A percentile compares a stretch with the other conserved stretches of the same genome.
These are phyloP conservation scores for Neodon shergylaensis DNA, from an alignment of 2,113 vertebrate species.

Conservation along the genomic window DNA sequence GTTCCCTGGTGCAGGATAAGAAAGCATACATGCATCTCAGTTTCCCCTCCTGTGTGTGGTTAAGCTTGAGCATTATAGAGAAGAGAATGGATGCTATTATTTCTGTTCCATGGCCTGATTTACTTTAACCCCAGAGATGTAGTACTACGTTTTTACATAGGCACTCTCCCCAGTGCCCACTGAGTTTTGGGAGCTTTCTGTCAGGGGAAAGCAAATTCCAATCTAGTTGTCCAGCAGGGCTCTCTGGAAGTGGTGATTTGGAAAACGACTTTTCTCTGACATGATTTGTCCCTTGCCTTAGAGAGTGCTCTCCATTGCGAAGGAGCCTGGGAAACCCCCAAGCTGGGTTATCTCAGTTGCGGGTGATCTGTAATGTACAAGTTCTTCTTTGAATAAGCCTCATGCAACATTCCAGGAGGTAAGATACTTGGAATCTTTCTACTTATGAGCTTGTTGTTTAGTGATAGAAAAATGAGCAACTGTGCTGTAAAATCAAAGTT, in stretches of 20 bases:
- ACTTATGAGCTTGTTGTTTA: neutral
- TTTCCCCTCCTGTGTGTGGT: neutral
- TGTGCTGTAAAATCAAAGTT: neutral
- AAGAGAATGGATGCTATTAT: neutral
- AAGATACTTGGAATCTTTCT: neutral
- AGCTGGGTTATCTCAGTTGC: no score
- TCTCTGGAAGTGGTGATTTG: neutral
- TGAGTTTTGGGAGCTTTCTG: neutral
- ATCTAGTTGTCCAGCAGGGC: neutral
- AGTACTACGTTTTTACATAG: rapidly evolving
- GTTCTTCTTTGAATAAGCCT: rapidly evolving
- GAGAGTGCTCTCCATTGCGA: neutral
- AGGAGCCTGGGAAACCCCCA: neutral
- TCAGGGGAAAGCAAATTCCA: neutral
- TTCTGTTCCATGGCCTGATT: neutral
- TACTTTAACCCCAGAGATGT: neutral
- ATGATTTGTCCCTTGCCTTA: neutral
- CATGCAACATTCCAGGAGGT: neutral
- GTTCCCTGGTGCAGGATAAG: neutral
- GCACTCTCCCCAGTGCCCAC: rapidly evolving
- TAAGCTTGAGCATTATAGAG: neutral
- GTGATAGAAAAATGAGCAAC: neutral
- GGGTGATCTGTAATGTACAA: rapidly evolving
- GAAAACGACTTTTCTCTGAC: neutral
- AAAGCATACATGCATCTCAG: neutral